phyloP scores from a whole-genome alignment of 2,113 vertebrate species.

The Pogonocichla stellata region DNA sequence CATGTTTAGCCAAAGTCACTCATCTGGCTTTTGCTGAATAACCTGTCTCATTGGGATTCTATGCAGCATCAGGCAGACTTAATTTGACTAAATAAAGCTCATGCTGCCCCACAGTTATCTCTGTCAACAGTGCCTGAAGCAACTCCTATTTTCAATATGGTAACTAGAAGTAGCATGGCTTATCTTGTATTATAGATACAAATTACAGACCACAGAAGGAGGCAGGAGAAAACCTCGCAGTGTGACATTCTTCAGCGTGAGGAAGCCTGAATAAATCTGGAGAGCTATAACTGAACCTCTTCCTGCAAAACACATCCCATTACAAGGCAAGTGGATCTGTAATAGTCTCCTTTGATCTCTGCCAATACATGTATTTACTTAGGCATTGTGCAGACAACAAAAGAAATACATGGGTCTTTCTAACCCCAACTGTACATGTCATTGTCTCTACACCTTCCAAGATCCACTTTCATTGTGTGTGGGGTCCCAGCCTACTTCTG shows the following conservation, averaged over 20 bases:
- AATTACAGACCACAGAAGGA: neutral
- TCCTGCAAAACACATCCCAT: neutral
- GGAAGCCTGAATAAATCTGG: neutral
- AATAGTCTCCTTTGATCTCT: neutral
- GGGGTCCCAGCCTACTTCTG: neutral
- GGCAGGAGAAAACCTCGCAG: neutral
- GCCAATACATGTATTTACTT: neutral
- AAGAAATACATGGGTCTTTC: neutral
- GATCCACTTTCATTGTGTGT: neutral
- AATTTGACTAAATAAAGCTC: conserved; percentile 3
- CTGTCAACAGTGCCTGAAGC: neutral
- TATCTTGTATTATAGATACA: neutral
- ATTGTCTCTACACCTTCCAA: neutral
- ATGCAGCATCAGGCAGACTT: neutral
- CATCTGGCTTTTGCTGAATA: neutral
- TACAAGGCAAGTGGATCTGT: neutral
- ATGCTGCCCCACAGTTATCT: neutral
- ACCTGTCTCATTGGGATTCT: neutral
- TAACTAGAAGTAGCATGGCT: neutral
- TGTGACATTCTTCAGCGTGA: neutral
- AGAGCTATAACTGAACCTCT: neutral
- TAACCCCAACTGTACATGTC: neutral
- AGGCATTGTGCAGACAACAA: neutral
- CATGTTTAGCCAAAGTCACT: neutral
- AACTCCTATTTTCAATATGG: neutral